Evolutionary conservation across 2,888 invertebrate species (phyloP).

Genomic region (Pachymerium ferrugineum): DNA sequence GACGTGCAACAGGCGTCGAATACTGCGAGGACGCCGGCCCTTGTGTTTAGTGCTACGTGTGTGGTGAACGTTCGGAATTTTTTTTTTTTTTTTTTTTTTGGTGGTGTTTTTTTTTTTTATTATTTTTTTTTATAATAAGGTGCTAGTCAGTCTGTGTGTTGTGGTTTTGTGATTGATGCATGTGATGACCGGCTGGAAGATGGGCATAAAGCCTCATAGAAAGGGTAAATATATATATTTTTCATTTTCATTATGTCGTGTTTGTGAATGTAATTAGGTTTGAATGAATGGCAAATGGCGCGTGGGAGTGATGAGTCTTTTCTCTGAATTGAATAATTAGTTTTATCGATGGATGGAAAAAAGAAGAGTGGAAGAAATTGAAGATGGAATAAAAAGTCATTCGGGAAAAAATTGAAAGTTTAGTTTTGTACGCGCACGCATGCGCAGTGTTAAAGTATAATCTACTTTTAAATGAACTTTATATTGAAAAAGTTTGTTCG

Average conservation of each 20-base stretch:
- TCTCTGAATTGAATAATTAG: conserved; percentile 3
- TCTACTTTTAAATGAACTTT: no score
- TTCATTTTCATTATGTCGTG: not conserved
- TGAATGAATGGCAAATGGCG: conserved; percentile 12
- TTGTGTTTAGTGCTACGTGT: not conserved
- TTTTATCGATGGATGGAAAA: not conserved
- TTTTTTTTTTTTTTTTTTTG: not conserved
- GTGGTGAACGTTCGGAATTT: not conserved
- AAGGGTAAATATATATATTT: conserved; percentile 27
- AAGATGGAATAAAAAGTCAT: no score
- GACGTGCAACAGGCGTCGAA: not conserved
- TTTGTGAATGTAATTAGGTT: conserved; percentile 7
- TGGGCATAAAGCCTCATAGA: conserved; percentile 32
- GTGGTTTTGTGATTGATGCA: conserved; percentile 20
- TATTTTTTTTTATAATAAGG: not conserved
- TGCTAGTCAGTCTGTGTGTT: not conserved
- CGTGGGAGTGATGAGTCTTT: conserved; percentile 13
- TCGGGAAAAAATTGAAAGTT: no score
- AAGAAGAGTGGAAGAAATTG: not conserved
- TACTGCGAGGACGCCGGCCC: not conserved
- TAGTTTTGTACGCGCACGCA: no score
- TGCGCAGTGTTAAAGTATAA: no score
- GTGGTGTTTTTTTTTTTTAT: not conserved
- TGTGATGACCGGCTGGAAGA: conserved; percentile 32
- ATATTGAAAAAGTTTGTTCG: no score